phyloP scores from a whole-genome alignment of 2,888 invertebrate species.

The Syrista parreyssii region DNA sequence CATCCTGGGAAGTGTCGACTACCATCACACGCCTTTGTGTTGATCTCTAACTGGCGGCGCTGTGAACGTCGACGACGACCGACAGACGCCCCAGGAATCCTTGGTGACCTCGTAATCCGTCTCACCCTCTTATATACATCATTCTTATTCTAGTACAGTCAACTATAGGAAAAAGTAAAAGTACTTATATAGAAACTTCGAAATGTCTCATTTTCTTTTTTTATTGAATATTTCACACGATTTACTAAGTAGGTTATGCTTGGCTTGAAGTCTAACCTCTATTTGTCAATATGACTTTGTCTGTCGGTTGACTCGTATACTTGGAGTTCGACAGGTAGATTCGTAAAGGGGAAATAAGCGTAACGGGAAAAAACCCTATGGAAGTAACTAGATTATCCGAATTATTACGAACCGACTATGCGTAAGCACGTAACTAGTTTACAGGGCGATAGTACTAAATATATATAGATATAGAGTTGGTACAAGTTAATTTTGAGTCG shows the following conservation, averaged over 20 bases:
- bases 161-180: not conserved
- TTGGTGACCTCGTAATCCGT: not conserved
- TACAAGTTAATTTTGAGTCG: not conserved
- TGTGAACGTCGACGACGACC: not conserved
- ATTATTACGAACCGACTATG: not conserved
- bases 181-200: not conserved
- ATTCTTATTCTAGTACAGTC: not conserved
- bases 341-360: not conserved
- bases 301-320: not conserved
- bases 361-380: not conserved
- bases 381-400: not conserved
- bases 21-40: not conserved
- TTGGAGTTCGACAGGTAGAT: not conserved
- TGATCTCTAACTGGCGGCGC: not conserved
- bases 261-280: not conserved
- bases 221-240: not conserved
- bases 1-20: not conserved
- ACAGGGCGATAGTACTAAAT: not conserved
- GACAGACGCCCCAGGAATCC: not conserved
- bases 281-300: not conserved
- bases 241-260: not conserved
- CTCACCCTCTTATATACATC: not conserved
- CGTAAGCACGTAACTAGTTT: not conserved
- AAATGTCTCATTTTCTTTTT: not conserved
- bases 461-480: not conserved